A percentile compares a stretch with the other conserved stretches of the same genome.
Evolutionary conservation across 2,888 invertebrate species (phyloP).

Genomic region (Drosophila silvestris): DNA sequence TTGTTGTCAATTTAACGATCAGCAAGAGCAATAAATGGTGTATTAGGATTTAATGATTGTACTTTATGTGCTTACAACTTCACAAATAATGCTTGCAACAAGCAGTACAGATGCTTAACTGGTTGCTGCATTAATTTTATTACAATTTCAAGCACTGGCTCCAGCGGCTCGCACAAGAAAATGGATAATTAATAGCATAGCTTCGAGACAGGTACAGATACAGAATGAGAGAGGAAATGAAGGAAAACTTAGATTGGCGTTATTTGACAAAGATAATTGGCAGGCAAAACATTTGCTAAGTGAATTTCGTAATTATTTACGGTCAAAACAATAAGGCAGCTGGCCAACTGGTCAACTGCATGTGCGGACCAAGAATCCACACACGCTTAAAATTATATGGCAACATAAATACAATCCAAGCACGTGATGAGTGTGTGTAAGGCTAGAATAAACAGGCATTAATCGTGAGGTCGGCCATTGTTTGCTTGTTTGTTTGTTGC

Average conservation of each 20-base stretch:
- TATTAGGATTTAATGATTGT: slow-evolving; percentile 49
- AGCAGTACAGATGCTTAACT: slow-evolving; percentile 5
- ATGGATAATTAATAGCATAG: slow-evolving; percentile 2
- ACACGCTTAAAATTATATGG: slow-evolving; percentile 26
- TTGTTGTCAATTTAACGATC: slow-evolving; percentile 46
- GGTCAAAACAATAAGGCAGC: slow-evolving; percentile 23
- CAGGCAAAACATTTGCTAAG: slow-evolving; percentile 41
- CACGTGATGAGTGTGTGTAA: slow-evolving; percentile 13
- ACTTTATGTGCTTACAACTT: slow-evolving; percentile 52
- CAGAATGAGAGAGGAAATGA: not conserved
- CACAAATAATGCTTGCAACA: slow-evolving; percentile 19
- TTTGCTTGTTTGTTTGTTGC: slow-evolving; percentile 35
- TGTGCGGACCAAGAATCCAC: not conserved
- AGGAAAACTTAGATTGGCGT: not conserved
- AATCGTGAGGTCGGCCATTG: slow-evolving; percentile 41
- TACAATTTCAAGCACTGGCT: slow-evolving; percentile 7
- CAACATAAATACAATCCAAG: slow-evolving; percentile 26
- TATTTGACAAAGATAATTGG: slow-evolving; percentile 19
- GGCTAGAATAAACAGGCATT: slow-evolving; percentile 34
- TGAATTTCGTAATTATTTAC: slow-evolving; percentile 64
- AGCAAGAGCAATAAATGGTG: slow-evolving; percentile 31
- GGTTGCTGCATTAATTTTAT: slow-evolving; percentile 10
- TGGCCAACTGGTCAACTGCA: slow-evolving; percentile 52
- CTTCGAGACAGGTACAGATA: not conserved
- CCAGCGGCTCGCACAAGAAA: not conserved